These are phyloP conservation scores for Sceloporus tristichus DNA, from an alignment of 2,113 vertebrate species.

Conservation along the genomic window DNA sequence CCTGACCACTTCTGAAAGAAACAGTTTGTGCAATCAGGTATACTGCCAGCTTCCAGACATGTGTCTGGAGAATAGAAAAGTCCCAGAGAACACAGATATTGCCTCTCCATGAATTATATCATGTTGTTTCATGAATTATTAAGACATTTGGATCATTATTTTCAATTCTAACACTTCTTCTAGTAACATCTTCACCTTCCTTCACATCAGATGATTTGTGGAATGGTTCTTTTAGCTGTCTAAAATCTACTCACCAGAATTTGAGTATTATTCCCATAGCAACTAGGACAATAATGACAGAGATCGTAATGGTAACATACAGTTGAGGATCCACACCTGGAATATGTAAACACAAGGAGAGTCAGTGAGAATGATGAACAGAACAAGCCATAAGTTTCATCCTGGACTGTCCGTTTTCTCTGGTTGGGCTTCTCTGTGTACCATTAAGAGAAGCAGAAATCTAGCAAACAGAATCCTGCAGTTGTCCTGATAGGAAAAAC, in stretches of 20 bases:
- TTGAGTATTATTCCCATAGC: conserved; percentile 86
- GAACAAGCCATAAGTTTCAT: not conserved
- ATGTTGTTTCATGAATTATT: not conserved
- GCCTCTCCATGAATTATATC: not conserved
- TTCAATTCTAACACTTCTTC: not conserved
- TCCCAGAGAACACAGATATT: not conserved
- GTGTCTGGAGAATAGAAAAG: not conserved
- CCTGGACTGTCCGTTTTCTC: not conserved
- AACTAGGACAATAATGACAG: conserved; percentile 83
- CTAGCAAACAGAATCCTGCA: not conserved
- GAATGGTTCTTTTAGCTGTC: not conserved
- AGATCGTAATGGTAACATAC: conserved; percentile 85
- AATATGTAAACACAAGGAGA: conserved; percentile 28
- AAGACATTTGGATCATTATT: not conserved
- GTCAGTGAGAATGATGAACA: not conserved
- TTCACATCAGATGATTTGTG: not conserved
- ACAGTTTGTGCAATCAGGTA: not conserved
- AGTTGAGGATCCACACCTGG: conserved; percentile 84
- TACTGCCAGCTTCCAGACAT: not conserved
- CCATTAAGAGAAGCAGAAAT: too few species aligned
- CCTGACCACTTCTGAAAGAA: not conserved
- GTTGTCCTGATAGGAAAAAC: not conserved
- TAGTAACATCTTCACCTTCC: not conserved
- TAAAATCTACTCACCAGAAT: conserved; percentile 80
- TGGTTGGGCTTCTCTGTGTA: not conserved